Evolutionary conservation across 53 echinoderm and acorn worm genomes (phyloP).

Genomic region (Temnopleurus reevesii): DNA sequence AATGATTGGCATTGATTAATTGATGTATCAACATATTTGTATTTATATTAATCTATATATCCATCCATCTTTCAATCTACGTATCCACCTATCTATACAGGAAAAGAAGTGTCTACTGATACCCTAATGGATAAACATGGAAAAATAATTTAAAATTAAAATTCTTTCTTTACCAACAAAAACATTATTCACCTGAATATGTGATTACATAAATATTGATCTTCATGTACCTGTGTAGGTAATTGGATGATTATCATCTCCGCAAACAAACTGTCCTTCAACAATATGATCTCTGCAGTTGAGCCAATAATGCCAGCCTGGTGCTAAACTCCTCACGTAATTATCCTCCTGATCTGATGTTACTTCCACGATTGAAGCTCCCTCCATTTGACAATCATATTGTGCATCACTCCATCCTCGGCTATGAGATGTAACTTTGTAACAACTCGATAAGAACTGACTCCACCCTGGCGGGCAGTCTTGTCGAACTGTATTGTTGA

Average conservation of each 20-base stretch:
- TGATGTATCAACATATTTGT: too few species aligned
- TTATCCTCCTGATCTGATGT: not conserved
- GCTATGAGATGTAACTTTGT: not conserved
- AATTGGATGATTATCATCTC: not conserved
- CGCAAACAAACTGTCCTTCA: conserved; percentile 4
- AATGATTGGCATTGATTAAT: too few species aligned
- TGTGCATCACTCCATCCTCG: not conserved
- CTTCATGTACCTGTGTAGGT: not conserved
- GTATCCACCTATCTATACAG: too few species aligned
- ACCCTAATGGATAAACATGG: too few species aligned
- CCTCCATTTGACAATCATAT: not conserved
- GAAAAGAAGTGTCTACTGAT: too few species aligned
- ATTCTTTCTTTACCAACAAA: too few species aligned
- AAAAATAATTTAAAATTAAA: too few species aligned
- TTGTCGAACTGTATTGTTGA: too few species aligned
- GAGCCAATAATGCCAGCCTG: not conserved
- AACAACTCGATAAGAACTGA: not conserved
- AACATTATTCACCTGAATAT: too few species aligned
- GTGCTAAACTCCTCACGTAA: not conserved
- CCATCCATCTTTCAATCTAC: too few species aligned
- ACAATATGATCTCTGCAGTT: not conserved
- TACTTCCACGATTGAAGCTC: not conserved
- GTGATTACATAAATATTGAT: too few species aligned
- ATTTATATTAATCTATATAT: too few species aligned
- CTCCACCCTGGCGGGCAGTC: conserved; percentile 9